Evolutionary conservation across 92 coral and sea anemone genomes (phyloP).

Genomic region (Epizoanthus ramosus): DNA sequence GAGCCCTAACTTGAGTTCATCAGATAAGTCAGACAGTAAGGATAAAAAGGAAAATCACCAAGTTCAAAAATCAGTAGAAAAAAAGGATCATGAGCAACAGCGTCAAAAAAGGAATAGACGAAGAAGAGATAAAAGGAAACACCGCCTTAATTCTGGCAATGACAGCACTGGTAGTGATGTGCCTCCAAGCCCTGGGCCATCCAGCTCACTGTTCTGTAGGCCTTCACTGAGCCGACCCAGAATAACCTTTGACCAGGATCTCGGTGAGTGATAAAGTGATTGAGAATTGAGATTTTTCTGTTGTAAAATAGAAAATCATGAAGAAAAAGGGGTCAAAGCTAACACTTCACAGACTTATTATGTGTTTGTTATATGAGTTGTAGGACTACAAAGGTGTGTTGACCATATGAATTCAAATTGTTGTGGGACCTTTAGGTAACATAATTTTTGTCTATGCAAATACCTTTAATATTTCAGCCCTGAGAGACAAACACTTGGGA

Average conservation of each 20-base stretch:
- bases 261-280: constrained; percentile 57
- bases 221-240: constrained; percentile 81
- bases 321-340: too few relatives aligned
- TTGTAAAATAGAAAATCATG: too few relatives aligned
- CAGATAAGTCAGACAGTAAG: constrained; percentile 53
- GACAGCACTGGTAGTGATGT: constrained; percentile 86
- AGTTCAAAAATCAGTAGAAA: constrained; percentile 58
- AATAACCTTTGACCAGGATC: constrained; percentile 76
- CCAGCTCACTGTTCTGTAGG: constrained; percentile 58
- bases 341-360: too few relatives aligned
- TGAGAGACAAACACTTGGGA: too few relatives aligned
- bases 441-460: too few relatives aligned
- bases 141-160: constrained; percentile 84
- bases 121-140: constrained; percentile 74
- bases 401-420: too few relatives aligned
- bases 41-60: constrained; percentile 49
- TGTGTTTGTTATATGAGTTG: too few relatives aligned
- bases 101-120: constrained; percentile 71
- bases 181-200: constrained; percentile 74
- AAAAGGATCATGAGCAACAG: constrained; percentile 72
- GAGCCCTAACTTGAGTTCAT: constrained; percentile 42
- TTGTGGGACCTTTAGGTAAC: too few relatives aligned
- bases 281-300: background rate
- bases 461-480: too few relatives aligned
- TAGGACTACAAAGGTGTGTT: too few relatives aligned